Conservation (phyloP, 2,113 vertebrate species). For the Microcebus ravelobensis region DNA sequence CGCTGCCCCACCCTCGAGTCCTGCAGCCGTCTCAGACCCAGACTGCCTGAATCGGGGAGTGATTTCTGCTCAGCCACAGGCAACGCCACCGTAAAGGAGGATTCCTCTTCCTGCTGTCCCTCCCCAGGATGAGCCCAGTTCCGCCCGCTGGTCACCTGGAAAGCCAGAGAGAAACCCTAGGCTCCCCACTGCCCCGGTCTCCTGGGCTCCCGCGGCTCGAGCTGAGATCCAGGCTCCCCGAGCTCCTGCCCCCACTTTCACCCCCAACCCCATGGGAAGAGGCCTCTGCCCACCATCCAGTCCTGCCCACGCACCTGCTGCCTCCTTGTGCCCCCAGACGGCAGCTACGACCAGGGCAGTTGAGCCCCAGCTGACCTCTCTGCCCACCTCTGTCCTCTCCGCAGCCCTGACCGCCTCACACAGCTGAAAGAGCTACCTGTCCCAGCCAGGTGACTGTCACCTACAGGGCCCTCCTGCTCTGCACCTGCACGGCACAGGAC, state of each 20-base stretch:
- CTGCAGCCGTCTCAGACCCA: neutral
- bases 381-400: neutral
- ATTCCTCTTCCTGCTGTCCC: neutral
- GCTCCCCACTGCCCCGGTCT: neutral
- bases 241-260: neutral
- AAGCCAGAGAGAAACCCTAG: neutral
- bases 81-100: neutral
- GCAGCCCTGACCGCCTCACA: neutral
- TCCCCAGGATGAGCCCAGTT: neutral
- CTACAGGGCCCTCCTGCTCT: neutral
- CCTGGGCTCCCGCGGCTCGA: neutral
- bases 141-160: neutral
- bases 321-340: neutral
- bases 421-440: rapidly evolving
- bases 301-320: neutral
- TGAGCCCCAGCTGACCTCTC: neutral
- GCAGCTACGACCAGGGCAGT: neutral
- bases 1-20: neutral
- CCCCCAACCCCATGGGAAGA: neutral
- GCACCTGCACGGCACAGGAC: neutral
- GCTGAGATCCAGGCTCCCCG: neutral
- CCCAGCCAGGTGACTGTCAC: neutral
- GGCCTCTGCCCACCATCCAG: neutral
- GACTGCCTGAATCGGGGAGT: neutral
- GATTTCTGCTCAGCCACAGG: neutral